A percentile compares a stretch with the other conserved stretches of the same genome.
These are phyloP conservation scores for Uloborus diversus DNA, from an alignment of 1,140 invertebrate species.

Conservation along the genomic window DNA sequence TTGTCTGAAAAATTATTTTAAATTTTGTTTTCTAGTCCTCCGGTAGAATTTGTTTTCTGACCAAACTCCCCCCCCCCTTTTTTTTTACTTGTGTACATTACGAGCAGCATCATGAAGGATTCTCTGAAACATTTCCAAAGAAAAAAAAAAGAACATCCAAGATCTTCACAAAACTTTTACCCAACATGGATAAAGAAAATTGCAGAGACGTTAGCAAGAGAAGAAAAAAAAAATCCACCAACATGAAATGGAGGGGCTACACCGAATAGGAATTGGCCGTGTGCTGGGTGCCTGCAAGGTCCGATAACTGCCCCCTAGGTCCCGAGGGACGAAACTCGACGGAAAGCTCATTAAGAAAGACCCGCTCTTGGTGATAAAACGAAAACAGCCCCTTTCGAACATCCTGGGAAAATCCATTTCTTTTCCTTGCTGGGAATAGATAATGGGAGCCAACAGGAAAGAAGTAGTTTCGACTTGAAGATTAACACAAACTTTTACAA, in stretches of 20 bases:
- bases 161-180: not conserved
- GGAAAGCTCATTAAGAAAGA: conserved; percentile 12
- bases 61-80: no score
- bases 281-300: not conserved
- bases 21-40: no score
- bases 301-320: conserved; percentile 4
- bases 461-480: no score
- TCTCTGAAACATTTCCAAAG: not conserved
- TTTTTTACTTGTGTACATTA: no score
- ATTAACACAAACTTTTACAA: no score
- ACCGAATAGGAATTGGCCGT: conserved; percentile 1
- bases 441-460: no score
- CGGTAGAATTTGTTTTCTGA: no score
- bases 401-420: conserved; percentile 17
- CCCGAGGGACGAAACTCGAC: not conserved
- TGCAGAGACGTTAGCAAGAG: not conserved
- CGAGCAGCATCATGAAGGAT: no score
- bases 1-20: no score
- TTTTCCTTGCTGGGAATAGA: not conserved
- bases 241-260: not conserved
- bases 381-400: not conserved
- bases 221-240: not conserved
- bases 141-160: not conserved
- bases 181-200: not conserved
- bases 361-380: conserved; percentile 13